Evolutionary conservation across 1,140 invertebrate species (phyloP).

Genomic region (Schlechtendalia chinensis): DNA sequence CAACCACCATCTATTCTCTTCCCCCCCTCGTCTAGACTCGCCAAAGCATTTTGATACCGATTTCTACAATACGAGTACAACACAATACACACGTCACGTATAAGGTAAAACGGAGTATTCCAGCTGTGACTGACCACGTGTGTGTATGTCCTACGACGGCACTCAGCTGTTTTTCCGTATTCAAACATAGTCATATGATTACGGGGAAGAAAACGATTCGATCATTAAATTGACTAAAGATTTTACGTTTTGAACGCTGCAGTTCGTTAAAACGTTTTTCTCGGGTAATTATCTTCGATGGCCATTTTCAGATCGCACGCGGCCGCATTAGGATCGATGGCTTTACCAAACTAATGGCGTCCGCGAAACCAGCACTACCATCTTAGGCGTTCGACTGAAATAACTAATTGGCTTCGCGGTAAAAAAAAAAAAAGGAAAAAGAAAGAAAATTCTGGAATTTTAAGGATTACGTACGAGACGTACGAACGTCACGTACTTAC

Average conservation of each 20-base stretch:
- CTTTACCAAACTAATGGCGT: not conserved
- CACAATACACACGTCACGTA: no score
- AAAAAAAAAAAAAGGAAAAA: slow-evolving; percentile 4
- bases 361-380: not conserved
- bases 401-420: slow-evolving; percentile 3
- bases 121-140: no score
- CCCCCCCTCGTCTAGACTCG: no score
- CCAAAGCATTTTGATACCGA: no score
- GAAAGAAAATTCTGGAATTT: not conserved
- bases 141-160: no score
- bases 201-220: not conserved
- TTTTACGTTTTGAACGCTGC: not conserved
- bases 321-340: not conserved
- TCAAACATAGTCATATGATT: no score
- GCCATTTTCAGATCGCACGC: not conserved
- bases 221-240: not conserved
- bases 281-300: not conserved
- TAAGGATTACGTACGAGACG: not conserved
- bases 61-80: no score
- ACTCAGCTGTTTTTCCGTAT: no score
- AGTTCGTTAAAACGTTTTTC: not conserved
- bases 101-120: no score
- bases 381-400: not conserved
- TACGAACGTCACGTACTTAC: not conserved
- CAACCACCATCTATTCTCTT: no score